Conservation (phyloP, 1,140 invertebrate species). For the Drosophila sproati region DNA sequence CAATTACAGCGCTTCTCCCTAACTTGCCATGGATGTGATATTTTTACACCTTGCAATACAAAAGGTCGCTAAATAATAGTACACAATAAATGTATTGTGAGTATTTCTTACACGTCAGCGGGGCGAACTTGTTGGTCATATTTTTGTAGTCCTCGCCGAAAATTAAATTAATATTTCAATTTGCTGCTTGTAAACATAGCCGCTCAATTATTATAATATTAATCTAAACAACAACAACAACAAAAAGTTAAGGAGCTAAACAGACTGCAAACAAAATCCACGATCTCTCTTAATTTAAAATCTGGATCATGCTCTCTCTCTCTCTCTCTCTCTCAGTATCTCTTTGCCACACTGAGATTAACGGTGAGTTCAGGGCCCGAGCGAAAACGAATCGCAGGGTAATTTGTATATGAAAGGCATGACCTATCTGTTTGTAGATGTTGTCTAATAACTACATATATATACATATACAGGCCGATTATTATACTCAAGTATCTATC, state of each 20-base stretch:
- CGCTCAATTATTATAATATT: not conserved
- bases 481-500: not conserved
- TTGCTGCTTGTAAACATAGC: not conserved
- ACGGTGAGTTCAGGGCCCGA: not conserved
- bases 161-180: not conserved
- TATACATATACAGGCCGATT: too few relatives aligned
- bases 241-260: not conserved
- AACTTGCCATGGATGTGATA: not conserved
- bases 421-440: not conserved
- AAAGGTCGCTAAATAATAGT: not conserved
- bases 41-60: not conserved
- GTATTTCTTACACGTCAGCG: not conserved
- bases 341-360: not conserved
- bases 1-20: not conserved
- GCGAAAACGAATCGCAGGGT: not conserved
- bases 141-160: not conserved
- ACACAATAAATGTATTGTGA: not conserved
- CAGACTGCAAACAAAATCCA: not conserved
- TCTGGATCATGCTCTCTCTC: not conserved
- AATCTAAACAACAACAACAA: not conserved
- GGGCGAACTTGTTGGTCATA: not conserved
- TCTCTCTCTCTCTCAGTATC: not conserved
- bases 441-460: too few relatives aligned
- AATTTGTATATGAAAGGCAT: not conserved
- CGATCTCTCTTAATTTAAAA: not conserved